These are phyloP conservation scores for Labia minor DNA, from an alignment of 2,888 invertebrate genomes.

Conservation along the genomic window DNA sequence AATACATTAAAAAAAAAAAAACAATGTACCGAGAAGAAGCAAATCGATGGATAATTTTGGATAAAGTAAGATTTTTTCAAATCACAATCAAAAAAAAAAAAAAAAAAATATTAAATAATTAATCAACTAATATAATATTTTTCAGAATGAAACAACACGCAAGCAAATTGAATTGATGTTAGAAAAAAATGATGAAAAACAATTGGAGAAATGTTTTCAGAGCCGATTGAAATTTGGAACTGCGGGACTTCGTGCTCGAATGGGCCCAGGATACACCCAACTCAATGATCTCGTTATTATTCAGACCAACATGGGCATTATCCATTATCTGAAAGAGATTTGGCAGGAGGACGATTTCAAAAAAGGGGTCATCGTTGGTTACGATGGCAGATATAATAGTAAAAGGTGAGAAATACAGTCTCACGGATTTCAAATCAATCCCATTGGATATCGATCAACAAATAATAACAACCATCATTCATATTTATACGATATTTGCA, in stretches of 20 bases:
- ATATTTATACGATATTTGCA: no score
- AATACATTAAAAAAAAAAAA: no score
- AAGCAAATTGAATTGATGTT: constrained; percentile 47
- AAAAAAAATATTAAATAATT: no score
- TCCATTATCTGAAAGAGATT: constrained; percentile 56
- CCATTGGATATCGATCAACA: no score
- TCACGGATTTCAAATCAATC: constrained; percentile 15
- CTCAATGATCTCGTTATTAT: constrained; percentile 96
- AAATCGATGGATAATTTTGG: no score
- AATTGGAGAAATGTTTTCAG: constrained; percentile 52
- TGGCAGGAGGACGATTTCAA: constrained; percentile 46
- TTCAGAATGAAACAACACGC: constrained; percentile 51
- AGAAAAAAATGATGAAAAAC: constrained; percentile 43
- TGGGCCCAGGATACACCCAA: constrained; percentile 85
- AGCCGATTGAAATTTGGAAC: constrained; percentile 78
- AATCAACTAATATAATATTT: constrained; percentile 20
- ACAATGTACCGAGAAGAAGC: no score
- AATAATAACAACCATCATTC: no score
- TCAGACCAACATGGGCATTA: constrained; percentile 86
- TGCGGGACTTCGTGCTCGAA: constrained; percentile 80
- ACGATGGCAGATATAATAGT: constrained; percentile 87
- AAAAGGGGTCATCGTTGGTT: constrained; percentile 78
- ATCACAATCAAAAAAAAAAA: no score
- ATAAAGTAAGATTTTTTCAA: no score
- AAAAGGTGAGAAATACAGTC: constrained; percentile 58